Evolutionary conservation across 2,888 invertebrate species (phyloP).

Genomic region (Tenthredo distinguenda): DNA sequence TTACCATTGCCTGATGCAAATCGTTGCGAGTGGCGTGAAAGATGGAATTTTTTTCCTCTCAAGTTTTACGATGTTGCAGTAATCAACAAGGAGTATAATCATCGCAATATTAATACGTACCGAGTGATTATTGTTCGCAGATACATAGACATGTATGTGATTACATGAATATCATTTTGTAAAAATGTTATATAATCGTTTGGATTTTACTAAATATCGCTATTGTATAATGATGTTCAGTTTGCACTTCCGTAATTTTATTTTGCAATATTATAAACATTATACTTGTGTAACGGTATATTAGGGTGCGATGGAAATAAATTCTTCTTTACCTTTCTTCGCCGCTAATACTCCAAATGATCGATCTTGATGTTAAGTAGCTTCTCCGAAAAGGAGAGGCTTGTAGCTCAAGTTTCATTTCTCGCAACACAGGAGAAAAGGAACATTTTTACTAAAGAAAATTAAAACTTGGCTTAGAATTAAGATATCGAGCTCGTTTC

Average conservation of each 20-base stretch:
- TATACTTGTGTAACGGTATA: conserved; percentile 6
- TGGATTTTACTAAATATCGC: background rate
- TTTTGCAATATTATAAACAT: conserved; percentile 28
- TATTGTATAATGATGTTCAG: conserved; percentile 46
- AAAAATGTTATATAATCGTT: background rate
- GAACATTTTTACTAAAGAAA: too few species aligned
- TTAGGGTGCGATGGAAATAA: too few species aligned
- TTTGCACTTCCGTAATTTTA: conserved; percentile 52
- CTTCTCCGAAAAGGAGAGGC: too few species aligned
- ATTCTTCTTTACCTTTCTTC: too few species aligned
- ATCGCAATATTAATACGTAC: background rate
- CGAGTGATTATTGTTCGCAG: conserved; percentile 22
- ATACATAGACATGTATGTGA: background rate
- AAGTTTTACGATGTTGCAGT: background rate
- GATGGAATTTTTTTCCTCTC: background rate
- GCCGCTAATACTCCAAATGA: too few species aligned
- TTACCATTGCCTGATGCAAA: background rate
- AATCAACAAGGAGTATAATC: background rate
- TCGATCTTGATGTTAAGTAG: too few species aligned
- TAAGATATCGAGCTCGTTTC: too few species aligned
- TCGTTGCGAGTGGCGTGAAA: background rate
- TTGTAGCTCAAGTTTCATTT: too few species aligned
- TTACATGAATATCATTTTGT: conserved; percentile 23
- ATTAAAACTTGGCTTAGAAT: too few species aligned
- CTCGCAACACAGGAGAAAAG: too few species aligned